These are phyloP conservation scores for Rhinophrynus dorsalis DNA, from an alignment of 2,797 vertebrate genomes.

Conservation along the genomic window DNA sequence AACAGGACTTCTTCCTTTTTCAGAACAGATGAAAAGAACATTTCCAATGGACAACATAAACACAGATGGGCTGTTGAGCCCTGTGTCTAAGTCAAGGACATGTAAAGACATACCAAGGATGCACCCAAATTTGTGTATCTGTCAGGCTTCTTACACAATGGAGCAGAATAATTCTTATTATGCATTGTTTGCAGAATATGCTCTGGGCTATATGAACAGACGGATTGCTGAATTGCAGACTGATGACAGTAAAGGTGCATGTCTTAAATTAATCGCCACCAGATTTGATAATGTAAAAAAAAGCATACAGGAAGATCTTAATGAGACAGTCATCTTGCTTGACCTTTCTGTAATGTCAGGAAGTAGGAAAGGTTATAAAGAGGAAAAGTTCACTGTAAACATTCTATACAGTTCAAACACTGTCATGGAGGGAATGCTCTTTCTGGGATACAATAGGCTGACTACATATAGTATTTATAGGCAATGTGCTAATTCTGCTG, in stretches of 20 bases:
- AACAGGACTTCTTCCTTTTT: constrained; percentile 19
- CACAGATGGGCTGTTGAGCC: constrained; percentile 39
- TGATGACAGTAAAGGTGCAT: not conserved
- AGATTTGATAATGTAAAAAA: constrained; percentile 39
- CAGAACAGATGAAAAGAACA: not conserved
- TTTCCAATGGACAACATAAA: constrained; percentile 17
- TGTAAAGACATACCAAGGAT: constrained; percentile 45
- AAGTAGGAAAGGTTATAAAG: not conserved
- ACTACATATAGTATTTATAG: constrained; percentile 45
- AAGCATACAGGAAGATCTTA: not conserved
- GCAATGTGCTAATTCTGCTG: constrained; percentile 27
- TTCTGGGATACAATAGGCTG: constrained; percentile 41
- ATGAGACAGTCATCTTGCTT: constrained; percentile 19
- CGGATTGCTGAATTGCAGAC: constrained; percentile 23
- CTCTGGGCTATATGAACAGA: constrained; percentile 40
- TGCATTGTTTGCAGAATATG: constrained; percentile 48
- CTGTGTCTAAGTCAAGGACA: constrained; percentile 29
- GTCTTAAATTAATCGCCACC: constrained; percentile 25
- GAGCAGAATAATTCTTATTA: constrained; percentile 35
- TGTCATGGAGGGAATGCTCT: constrained; percentile 28
- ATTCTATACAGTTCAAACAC: constrained; percentile 15
- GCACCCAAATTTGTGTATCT: constrained; percentile 48
- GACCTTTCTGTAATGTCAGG: constrained; percentile 33
- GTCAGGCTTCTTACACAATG: constrained; percentile 33
- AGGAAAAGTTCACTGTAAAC: constrained; percentile 37